A percentile compares a stretch with the other conserved stretches of the same genome.
Conservation (phyloP, 2,888 invertebrate species). For the Ophraella communa region DNA sequence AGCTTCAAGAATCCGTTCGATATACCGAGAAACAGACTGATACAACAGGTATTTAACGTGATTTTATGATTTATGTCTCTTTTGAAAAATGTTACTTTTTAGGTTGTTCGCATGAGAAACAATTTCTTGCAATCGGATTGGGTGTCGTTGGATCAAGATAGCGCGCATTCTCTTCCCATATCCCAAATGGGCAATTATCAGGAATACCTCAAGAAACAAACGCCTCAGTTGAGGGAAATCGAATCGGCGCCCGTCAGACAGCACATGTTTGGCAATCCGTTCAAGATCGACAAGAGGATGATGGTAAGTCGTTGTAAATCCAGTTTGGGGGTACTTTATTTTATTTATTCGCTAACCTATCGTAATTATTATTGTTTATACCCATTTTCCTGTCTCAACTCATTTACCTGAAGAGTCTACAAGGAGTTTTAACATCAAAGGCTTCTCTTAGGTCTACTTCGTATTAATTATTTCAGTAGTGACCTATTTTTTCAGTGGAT, state of each 20-base stretch:
- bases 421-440: too few species aligned
- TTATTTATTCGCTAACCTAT: too few species aligned
- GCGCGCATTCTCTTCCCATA: constrained; percentile 93
- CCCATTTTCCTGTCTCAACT: too few species aligned
- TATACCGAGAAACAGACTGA: constrained; percentile 84
- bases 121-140: constrained; percentile 88
- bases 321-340: neutral
- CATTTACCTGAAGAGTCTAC: too few species aligned
- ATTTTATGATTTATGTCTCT: neutral
- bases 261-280: constrained; percentile 99
- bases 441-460: too few species aligned
- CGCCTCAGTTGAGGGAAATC: constrained; percentile 90
- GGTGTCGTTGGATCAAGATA: constrained; percentile 85
- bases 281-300: constrained; percentile 94
- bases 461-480: too few species aligned
- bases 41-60: constrained; percentile 74
- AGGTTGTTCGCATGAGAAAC: constrained; percentile 90
- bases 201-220: constrained; percentile 94
- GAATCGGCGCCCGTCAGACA: constrained; percentile 94
- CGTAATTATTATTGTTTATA: too few species aligned
- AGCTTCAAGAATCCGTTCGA: constrained; percentile 95
- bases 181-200: constrained; percentile 99
- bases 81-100: constrained; percentile 16
- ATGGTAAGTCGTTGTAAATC: constrained; percentile 53
- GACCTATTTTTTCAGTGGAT: too few species aligned